These are phyloP conservation scores for Lepetodrilus schrolli DNA, from an alignment of 2,888 invertebrate genomes.

Conservation along the genomic window DNA sequence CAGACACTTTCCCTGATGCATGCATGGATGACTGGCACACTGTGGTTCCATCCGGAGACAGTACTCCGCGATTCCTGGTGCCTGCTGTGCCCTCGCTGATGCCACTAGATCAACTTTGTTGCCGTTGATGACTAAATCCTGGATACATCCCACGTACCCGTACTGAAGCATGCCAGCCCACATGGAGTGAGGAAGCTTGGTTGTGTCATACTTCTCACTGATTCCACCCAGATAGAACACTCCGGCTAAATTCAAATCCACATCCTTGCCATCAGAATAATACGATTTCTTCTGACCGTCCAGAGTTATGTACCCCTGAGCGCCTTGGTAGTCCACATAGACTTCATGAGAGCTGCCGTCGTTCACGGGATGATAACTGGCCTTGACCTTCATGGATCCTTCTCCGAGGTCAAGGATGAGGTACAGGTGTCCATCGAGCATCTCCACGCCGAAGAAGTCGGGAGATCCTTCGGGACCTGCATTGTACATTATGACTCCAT, in stretches of 20 bases:
- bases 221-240: slow-evolving; percentile 92
- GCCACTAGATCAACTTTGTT: slow-evolving; percentile 91
- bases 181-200: slow-evolving; percentile 87
- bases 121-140: slow-evolving; percentile 90
- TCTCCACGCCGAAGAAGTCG: slow-evolving; percentile 94
- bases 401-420: slow-evolving; percentile 93
- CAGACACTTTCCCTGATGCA: slow-evolving; percentile 89
- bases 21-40: slow-evolving; percentile 85
- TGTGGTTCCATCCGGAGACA: slow-evolving; percentile 82
- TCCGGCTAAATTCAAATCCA: slow-evolving; percentile 84
- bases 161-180: slow-evolving; percentile 93
- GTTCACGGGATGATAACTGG: slow-evolving; percentile 84
- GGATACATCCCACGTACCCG: slow-evolving; percentile 94
- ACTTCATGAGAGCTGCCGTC: slow-evolving; percentile 96
- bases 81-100: slow-evolving; percentile 91
- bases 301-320: slow-evolving; percentile 90
- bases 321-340: slow-evolving; percentile 85
- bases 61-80: slow-evolving; percentile 90
- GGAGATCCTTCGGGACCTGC: slow-evolving; percentile 79
- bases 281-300: slow-evolving; percentile 79
- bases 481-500: slow-evolving; percentile 94
- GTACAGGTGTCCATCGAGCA: slow-evolving; percentile 94
- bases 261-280: slow-evolving; percentile 84
- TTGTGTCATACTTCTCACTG: slow-evolving; percentile 78
- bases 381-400: slow-evolving; percentile 83